A percentile compares a stretch with the other conserved stretches of the same genome.
Evolutionary conservation across 2,113 vertebrate genomes (phyloP).

Genomic region (Psittacula cyanocephala): DNA sequence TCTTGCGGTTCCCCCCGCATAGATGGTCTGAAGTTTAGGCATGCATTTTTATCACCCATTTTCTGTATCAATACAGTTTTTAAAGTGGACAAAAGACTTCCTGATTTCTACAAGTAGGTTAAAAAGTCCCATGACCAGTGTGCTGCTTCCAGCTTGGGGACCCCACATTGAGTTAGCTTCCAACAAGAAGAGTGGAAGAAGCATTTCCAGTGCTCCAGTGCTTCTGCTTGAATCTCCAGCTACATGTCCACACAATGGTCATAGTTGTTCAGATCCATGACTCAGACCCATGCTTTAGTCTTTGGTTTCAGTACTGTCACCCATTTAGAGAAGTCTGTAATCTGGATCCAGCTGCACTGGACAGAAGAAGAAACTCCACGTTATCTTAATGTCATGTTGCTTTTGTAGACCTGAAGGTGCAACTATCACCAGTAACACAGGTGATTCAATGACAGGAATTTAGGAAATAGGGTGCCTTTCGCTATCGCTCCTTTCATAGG

Average conservation of each 20-base stretch:
- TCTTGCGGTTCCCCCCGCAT: neutral
- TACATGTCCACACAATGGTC: fast-evolving
- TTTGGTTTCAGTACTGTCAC: neutral
- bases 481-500: neutral
- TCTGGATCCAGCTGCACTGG: neutral
- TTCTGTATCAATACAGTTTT: neutral
- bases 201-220: neutral
- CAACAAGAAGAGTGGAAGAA: neutral
- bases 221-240: neutral
- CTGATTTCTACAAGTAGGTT: neutral
- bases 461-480: neutral
- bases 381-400: neutral
- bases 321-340: neutral
- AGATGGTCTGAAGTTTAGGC: neutral
- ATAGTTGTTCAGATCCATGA: neutral
- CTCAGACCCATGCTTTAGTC: neutral
- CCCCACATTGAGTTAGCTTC: neutral
- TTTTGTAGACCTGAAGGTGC: neutral
- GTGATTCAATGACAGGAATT: neutral
- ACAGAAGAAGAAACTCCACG: neutral
- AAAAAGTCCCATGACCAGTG: neutral
- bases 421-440: neutral
- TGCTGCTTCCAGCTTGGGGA: neutral
- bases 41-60: neutral
- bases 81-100: neutral